A percentile compares a stretch with the other conserved stretches of the same genome.
Evolutionary conservation across 2,797 vertebrate genomes (phyloP).

Genomic region (Morelia viridis): DNA sequence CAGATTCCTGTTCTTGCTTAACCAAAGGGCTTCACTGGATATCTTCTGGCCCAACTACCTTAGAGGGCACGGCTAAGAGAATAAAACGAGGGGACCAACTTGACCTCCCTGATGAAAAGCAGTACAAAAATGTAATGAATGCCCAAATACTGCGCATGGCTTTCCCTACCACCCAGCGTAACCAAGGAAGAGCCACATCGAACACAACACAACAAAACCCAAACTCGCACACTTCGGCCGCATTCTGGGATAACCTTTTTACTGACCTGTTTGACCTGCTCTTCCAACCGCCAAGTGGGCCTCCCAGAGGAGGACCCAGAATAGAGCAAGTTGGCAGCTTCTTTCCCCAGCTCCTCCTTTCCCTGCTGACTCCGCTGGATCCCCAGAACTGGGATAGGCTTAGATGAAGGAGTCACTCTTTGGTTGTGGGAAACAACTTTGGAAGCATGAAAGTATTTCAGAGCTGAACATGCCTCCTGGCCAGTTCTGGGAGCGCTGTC

Average conservation of each 20-base stretch:
- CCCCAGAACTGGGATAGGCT: slow-evolving; percentile 45
- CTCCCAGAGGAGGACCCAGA: slow-evolving; percentile 75
- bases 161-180: neutral
- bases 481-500: slow-evolving; percentile 68
- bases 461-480: slow-evolving; percentile 63
- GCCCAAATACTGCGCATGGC: neutral
- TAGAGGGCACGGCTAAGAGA: neutral
- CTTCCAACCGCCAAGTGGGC: slow-evolving; percentile 82
- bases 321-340: slow-evolving; percentile 69
- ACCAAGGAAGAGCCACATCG: neutral
- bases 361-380: slow-evolving; percentile 67
- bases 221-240: neutral
- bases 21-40: neutral
- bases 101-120: no score
- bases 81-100: neutral
- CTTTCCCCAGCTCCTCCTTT: slow-evolving; percentile 81
- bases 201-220: neutral
- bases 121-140: neutral
- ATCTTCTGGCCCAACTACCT: neutral
- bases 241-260: accelerated
- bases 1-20: neutral
- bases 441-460: slow-evolving; percentile 71
- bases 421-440: slow-evolving; percentile 65
- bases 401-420: slow-evolving; percentile 59
- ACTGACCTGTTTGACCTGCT: slow-evolving; percentile 86